A percentile compares a stretch with the other conserved stretches of the same genome.
Conservation (phyloP, 1,140 invertebrate genomes). For the Uloborus diversus region DNA sequence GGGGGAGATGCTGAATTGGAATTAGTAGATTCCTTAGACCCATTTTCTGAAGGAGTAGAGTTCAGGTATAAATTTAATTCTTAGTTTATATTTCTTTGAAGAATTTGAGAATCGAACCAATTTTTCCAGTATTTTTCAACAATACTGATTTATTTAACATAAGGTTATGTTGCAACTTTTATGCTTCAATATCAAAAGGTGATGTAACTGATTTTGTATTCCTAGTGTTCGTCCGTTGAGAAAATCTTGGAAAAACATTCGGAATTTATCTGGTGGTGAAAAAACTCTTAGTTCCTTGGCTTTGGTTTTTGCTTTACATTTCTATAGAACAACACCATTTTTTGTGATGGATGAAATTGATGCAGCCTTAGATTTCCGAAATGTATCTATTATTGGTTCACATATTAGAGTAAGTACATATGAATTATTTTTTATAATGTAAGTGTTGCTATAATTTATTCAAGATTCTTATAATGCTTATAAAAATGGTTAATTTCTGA, state of each 20-base stretch:
- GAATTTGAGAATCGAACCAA: neutral
- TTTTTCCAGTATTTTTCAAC: neutral
- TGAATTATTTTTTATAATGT: neutral
- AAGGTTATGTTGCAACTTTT: neutral
- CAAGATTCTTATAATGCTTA: too few species aligned
- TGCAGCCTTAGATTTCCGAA: constrained; percentile 98
- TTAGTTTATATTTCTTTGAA: neutral
- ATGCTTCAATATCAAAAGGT: neutral
- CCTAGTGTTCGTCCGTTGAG: constrained; percentile 92
- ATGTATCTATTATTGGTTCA: constrained; percentile 98
- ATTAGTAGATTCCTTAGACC: constrained; percentile 93
- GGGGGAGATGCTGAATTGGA: constrained; percentile 98
- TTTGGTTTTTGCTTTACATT: constrained; percentile 96
- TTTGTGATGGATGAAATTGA: constrained; percentile 99
- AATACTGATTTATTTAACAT: neutral
- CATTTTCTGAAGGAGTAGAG: constrained; percentile 95
- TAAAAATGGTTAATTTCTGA: too few species aligned
- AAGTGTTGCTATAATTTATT: too few species aligned
- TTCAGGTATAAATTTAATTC: constrained; percentile 74
- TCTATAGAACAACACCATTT: constrained; percentile 96
- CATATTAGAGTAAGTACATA: constrained; percentile 85
- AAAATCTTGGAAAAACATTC: constrained; percentile 99
- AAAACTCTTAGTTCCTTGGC: constrained; percentile 98
- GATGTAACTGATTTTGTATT: neutral
- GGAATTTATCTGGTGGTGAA: constrained; percentile 97